Evolutionary conservation across 1,140 invertebrate species (phyloP).

Genomic region (Manduca sexta): DNA sequence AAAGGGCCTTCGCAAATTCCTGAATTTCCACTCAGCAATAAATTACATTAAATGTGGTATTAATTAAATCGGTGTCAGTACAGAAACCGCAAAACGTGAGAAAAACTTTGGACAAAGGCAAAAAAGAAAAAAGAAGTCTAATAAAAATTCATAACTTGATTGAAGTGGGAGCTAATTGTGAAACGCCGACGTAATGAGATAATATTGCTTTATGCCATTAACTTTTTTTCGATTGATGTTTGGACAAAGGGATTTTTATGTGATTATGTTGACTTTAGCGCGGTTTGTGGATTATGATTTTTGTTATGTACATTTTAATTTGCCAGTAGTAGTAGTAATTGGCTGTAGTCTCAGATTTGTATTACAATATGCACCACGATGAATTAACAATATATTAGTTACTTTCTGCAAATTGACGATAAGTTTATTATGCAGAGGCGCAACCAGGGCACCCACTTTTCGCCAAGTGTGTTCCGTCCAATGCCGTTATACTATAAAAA

Average conservation of each 20-base stretch:
- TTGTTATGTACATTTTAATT: too few species aligned
- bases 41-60: conserved; percentile 57
- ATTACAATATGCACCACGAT: too few species aligned
- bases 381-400: too few species aligned
- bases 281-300: too few species aligned
- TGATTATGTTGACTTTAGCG: too few species aligned
- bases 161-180: conserved; percentile 9
- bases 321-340: too few species aligned
- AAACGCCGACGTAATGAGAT: conserved; percentile 6
- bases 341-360: too few species aligned
- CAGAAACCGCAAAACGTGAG: conserved; percentile 20
- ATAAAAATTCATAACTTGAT: conserved; percentile 36
- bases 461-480: too few species aligned
- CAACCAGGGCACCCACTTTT: too few species aligned
- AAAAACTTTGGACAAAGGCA: background rate
- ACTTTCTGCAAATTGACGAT: too few species aligned
- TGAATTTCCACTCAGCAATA: conserved; percentile 25
- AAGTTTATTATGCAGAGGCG: too few species aligned
- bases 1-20: conserved; percentile 13
- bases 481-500: too few species aligned
- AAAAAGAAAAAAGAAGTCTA: conserved; percentile 21
- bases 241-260: background rate
- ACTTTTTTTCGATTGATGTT: background rate
- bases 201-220: background rate
- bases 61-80: conserved; percentile 48